These are phyloP conservation scores for Mungos mungo DNA, from an alignment of 2,113 vertebrate genomes.

Conservation along the genomic window DNA sequence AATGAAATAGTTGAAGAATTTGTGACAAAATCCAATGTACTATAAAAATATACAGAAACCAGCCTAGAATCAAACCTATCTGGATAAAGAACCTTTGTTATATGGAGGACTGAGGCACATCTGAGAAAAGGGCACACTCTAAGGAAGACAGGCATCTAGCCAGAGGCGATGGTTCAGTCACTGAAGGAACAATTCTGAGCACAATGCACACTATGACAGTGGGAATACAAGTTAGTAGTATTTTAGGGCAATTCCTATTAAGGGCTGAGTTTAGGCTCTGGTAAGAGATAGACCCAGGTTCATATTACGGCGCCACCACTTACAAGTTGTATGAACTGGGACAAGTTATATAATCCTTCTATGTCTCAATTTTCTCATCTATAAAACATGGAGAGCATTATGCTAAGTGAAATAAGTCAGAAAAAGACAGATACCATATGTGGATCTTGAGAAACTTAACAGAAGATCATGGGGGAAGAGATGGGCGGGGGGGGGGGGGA, in stretches of 20 bases:
- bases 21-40: neutral
- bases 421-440: too few species aligned
- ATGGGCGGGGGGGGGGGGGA: too few species aligned
- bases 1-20: conserved; percentile 16
- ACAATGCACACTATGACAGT: neutral
- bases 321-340: neutral
- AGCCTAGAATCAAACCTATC: neutral
- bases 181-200: neutral
- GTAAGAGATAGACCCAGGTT: neutral
- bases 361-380: neutral
- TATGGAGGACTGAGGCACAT: neutral
- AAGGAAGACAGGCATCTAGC: neutral
- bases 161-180: neutral
- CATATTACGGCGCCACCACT: neutral
- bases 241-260: neutral
- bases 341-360: neutral
- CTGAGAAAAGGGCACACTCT: neutral
- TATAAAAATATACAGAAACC: neutral
- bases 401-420: too few species aligned
- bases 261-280: neutral
- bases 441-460: too few species aligned
- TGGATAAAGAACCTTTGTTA: neutral
- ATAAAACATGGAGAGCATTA: neutral
- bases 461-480: too few species aligned
- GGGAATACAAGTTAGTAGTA: neutral